Percentiles rank a stretch among this genome's conserved stretches.
Conservation (phyloP, 2,797 vertebrate genomes). For the Pitangus sulphuratus region DNA sequence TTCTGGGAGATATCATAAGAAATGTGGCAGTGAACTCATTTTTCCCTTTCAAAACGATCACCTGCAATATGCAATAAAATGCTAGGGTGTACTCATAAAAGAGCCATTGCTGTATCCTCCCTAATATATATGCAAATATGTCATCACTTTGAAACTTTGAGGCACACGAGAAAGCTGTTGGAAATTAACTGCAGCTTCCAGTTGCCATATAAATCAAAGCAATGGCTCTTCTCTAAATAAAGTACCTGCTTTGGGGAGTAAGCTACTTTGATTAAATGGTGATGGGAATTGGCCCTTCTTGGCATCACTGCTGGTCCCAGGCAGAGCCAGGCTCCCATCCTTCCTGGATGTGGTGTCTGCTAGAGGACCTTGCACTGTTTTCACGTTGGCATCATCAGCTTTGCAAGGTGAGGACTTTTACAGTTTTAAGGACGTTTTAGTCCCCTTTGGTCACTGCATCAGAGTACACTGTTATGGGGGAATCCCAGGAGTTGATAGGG, state of each 20-base stretch:
- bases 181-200: slow-evolving; percentile 52
- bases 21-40: background rate
- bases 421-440: background rate
- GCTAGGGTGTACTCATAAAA: slow-evolving; percentile 29
- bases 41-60: slow-evolving; percentile 43
- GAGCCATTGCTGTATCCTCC: slow-evolving; percentile 13
- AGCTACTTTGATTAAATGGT: slow-evolving; percentile 26
- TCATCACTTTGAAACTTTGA: slow-evolving; percentile 46
- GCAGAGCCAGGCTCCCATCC: background rate
- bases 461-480: background rate
- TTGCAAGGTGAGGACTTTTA: background rate
- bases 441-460: background rate
- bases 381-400: background rate
- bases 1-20: slow-evolving; percentile 13
- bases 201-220: slow-evolving; percentile 52
- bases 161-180: background rate
- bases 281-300: background rate
- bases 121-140: slow-evolving; percentile 70
- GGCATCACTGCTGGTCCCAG: background rate
- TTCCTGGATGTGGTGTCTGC: background rate
- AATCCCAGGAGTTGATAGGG: background rate
- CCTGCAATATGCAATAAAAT: slow-evolving; percentile 56
- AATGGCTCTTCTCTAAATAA: slow-evolving; percentile 27
- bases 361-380: accelerated
- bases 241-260: background rate